A percentile compares a stretch with the other conserved stretches of the same genome.
phyloP scores from a whole-genome alignment of 2,113 vertebrate genomes.

The Platanista minor region DNA sequence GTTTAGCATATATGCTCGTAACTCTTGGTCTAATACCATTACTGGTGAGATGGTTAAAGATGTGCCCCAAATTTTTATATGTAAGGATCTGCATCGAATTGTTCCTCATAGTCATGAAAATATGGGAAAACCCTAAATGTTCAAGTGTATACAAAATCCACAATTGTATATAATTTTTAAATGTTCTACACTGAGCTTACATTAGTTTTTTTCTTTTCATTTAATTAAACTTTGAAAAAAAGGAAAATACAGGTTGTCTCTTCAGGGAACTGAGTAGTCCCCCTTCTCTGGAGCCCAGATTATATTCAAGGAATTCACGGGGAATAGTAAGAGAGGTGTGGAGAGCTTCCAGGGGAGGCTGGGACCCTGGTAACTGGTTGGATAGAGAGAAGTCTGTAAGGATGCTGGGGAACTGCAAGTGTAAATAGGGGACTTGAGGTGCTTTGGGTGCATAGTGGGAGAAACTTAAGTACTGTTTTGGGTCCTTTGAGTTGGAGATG shows the following conservation, averaged over 20 bases:
- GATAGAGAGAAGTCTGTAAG: not conserved
- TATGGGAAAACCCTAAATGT: not conserved
- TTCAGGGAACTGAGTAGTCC: not conserved
- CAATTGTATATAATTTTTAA: not conserved
- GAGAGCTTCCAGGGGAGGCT: not conserved
- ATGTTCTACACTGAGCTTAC: not conserved
- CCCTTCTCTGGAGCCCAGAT: not conserved
- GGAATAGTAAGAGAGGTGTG: not conserved
- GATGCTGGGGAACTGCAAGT: not conserved
- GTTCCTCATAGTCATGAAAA: not conserved
- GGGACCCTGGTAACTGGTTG: too few species aligned
- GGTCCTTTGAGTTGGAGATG: not conserved
- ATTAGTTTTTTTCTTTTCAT: not conserved
- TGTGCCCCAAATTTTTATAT: not conserved
- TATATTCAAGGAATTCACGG: not conserved
- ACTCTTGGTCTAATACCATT: not conserved
- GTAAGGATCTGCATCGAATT: not conserved
- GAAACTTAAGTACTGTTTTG: not conserved
- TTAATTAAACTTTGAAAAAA: not conserved
- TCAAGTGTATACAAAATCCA: not conserved
- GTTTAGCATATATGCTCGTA: not conserved
- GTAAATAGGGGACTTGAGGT: not conserved
- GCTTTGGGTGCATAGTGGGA: not conserved
- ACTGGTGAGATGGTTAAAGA: not conserved
- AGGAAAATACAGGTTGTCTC: not conserved